Conservation (phyloP, 2,797 vertebrate genomes). For the Pempheris klunzingeri region DNA sequence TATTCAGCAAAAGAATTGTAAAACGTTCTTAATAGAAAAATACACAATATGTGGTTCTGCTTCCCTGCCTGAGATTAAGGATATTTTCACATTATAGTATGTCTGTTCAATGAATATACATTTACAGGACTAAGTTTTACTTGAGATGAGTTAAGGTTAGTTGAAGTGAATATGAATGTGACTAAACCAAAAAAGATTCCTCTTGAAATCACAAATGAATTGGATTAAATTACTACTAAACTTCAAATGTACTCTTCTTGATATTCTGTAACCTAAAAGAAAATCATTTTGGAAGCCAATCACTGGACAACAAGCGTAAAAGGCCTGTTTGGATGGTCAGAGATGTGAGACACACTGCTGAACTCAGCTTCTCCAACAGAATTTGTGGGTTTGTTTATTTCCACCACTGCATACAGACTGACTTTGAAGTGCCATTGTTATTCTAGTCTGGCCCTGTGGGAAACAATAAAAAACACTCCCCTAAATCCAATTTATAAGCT, state of each 20-base stretch:
- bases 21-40: neutral
- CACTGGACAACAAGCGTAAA: constrained; percentile 22
- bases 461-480: constrained; percentile 82
- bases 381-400: constrained; percentile 80
- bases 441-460: constrained; percentile 76
- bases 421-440: constrained; percentile 84
- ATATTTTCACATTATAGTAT: neutral
- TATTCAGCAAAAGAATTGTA: neutral
- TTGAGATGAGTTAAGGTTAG: too few species aligned
- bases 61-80: neutral
- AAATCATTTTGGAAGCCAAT: constrained; percentile 19
- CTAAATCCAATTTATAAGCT: constrained; percentile 86
- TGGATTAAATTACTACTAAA: neutral
- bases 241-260: neutral
- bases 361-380: constrained; percentile 63
- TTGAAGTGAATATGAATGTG: too few species aligned
- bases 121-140: neutral
- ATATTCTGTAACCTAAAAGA: constrained; percentile 19
- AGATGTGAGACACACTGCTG: constrained; percentile 59
- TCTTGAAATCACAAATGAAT: neutral
- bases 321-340: constrained; percentile 46
- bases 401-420: constrained; percentile 73
- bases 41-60: too few species aligned
- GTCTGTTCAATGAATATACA: neutral
- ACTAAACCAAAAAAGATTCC: neutral